Evolutionary conservation across 2,888 invertebrate genomes (phyloP).

Genomic region (Dryobota labecula): DNA sequence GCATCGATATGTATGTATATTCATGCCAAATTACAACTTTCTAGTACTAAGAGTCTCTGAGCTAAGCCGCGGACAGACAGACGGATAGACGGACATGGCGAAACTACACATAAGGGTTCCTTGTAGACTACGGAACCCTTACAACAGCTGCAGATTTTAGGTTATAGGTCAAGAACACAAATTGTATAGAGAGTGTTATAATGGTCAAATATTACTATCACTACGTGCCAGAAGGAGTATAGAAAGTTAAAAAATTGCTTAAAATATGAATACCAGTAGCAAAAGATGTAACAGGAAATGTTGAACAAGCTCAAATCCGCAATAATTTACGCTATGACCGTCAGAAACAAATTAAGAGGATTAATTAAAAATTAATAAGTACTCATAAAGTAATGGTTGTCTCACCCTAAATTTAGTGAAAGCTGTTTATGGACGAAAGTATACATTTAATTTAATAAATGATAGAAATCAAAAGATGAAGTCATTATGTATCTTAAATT

Average conservation of each 20-base stretch:
- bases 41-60: too few species aligned
- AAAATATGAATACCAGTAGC: constrained; percentile 24
- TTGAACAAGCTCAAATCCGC: constrained; percentile 25
- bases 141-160: not conserved
- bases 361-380: constrained; percentile 56
- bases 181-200: constrained; percentile 4
- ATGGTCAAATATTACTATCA: not conserved
- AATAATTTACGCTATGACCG: constrained; percentile 24
- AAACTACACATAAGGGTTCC: too few species aligned
- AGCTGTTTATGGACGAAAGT: constrained; percentile 56
- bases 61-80: too few species aligned
- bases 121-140: too few species aligned
- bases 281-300: constrained; percentile 33
- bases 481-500: constrained; percentile 46
- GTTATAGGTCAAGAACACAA: not conserved
- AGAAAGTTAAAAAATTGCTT: constrained; percentile 8
- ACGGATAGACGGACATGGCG: too few species aligned
- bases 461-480: constrained; percentile 53
- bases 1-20: too few species aligned
- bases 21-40: too few species aligned
- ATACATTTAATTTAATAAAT: constrained; percentile 33
- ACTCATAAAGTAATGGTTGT: constrained; percentile 45
- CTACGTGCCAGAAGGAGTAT: not conserved
- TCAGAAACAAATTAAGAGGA: constrained; percentile 50
- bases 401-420: constrained; percentile 63